These are phyloP conservation scores for Pardalotus punctatus DNA, from an alignment of 2,113 vertebrate genomes.

Conservation along the genomic window DNA sequence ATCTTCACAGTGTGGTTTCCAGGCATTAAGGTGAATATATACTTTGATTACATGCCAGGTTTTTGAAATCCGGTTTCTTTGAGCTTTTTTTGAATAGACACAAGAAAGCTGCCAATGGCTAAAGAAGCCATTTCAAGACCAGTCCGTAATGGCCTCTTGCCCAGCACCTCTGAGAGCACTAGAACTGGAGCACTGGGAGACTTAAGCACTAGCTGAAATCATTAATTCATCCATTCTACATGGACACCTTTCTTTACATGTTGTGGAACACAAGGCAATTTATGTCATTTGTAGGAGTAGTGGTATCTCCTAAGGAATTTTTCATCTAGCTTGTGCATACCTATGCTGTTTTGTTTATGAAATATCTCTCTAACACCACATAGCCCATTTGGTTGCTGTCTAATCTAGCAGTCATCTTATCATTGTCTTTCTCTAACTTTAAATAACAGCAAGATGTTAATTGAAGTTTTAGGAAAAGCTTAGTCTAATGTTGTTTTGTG, in stretches of 20 bases:
- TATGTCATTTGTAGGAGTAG: background rate
- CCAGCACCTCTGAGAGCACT: background rate
- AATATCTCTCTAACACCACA: background rate
- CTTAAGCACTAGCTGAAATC: background rate
- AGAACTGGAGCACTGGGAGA: background rate
- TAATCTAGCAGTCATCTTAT: background rate
- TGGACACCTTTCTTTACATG: background rate
- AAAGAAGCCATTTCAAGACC: background rate
- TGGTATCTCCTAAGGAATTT: background rate
- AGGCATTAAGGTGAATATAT: background rate
- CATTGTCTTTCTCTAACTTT: background rate
- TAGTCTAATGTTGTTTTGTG: background rate
- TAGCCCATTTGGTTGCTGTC: background rate
- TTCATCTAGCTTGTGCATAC: background rate
- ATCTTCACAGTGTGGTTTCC: background rate
- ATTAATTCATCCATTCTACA: background rate
- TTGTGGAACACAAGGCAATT: background rate
- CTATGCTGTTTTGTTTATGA: background rate
- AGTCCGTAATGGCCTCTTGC: background rate
- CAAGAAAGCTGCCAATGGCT: background rate
- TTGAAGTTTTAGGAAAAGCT: background rate
- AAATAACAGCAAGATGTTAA: background rate
- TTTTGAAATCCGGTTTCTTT: constrained; percentile 1
- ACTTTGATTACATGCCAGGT: background rate
- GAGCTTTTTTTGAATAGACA: background rate